These are phyloP conservation scores for Amblyraja radiata DNA, from an alignment of 2,797 vertebrate genomes.

Conservation along the genomic window DNA sequence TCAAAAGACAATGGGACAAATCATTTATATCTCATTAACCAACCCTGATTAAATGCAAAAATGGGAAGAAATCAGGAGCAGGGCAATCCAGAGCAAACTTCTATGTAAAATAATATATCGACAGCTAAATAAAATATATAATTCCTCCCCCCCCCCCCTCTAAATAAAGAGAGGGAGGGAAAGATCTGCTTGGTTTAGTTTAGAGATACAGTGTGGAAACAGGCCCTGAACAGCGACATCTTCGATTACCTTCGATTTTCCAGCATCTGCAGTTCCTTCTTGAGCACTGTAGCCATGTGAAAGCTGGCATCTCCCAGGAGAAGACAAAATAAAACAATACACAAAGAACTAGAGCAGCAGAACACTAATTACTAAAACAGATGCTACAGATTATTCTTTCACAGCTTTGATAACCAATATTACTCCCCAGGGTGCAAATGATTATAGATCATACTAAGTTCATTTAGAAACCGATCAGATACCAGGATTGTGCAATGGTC, in stretches of 20 bases:
- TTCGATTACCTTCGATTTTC: too few relatives aligned
- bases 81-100: neutral
- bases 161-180: neutral
- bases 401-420: neutral
- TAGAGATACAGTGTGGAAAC: too few relatives aligned
- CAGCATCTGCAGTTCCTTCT: too few relatives aligned
- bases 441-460: neutral
- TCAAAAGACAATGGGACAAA: neutral
- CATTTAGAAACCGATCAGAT: neutral
- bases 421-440: neutral
- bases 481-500: neutral
- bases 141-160: too few relatives aligned
- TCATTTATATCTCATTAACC: neutral
- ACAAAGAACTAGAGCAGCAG: neutral
- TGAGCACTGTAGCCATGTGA: too few relatives aligned
- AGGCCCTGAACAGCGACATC: too few relatives aligned
- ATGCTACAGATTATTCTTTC: neutral
- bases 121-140: too few relatives aligned
- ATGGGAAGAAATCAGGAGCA: neutral
- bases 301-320: neutral
- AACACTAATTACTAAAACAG: neutral
- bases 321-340: neutral
- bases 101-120: neutral
- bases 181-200: neutral
- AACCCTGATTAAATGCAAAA: neutral